Percentiles rank a stretch among this genome's conserved stretches.
Evolutionary conservation across 2,888 invertebrate species (phyloP).

Genomic region (Heliconius ethilla): DNA sequence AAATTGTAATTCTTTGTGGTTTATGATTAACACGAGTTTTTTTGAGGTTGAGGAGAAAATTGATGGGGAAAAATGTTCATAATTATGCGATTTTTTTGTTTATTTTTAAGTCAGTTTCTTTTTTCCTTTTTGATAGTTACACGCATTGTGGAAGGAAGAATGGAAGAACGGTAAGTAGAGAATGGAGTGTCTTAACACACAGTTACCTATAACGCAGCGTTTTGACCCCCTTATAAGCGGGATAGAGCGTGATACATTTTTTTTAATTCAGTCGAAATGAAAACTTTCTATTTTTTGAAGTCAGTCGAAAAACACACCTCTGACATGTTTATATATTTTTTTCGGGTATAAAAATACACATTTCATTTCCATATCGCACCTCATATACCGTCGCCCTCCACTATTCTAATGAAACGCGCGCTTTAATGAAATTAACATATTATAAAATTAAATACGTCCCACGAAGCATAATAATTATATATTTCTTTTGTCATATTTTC

Average conservation of each 20-base stretch:
- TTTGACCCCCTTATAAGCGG: too few relatives aligned
- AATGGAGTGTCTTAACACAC: too few relatives aligned
- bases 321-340: background rate
- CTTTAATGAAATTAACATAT: conserved; percentile 34
- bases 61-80: background rate
- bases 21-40: conserved; percentile 12
- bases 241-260: too few relatives aligned
- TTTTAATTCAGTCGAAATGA: too few relatives aligned
- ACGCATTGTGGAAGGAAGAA: too few relatives aligned
- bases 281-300: too few relatives aligned
- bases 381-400: background rate
- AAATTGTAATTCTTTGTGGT: too few relatives aligned
- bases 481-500: conserved; percentile 12
- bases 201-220: too few relatives aligned
- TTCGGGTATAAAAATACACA: background rate
- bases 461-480: conserved; percentile 24
- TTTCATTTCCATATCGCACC: conserved; percentile 11
- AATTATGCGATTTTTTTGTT: background rate
- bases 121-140: too few relatives aligned
- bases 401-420: conserved; percentile 17
- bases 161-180: too few relatives aligned
- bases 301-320: background rate
- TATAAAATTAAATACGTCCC: conserved; percentile 25
- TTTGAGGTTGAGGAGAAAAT: background rate
- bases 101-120: background rate